Conservation (phyloP, 2,113 vertebrate species). For the Australoheros scitulus region DNA sequence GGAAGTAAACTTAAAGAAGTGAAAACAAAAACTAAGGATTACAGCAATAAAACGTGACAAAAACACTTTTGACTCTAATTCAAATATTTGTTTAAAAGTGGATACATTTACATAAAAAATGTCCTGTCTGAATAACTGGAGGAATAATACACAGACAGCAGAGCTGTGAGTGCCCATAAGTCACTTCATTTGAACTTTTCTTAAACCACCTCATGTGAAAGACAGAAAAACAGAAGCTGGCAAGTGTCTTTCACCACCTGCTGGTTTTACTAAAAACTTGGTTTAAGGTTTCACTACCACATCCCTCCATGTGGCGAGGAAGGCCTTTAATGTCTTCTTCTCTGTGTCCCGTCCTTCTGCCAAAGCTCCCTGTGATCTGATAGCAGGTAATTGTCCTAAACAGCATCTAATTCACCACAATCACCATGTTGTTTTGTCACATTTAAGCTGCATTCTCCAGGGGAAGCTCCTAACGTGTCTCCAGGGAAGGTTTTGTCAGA, state of each 20-base stretch:
- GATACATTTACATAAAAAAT: background rate
- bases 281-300: background rate
- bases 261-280: background rate
- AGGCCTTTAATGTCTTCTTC: background rate
- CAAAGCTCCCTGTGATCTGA: background rate
- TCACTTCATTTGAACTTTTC: background rate
- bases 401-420: background rate
- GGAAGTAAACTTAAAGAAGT: no score
- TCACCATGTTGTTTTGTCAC: background rate
- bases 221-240: background rate
- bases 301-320: background rate
- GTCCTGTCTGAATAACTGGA: rapidly evolving
- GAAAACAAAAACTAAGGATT: background rate
- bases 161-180: background rate
- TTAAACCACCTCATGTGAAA: background rate
- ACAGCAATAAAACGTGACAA: background rate
- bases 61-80: background rate
- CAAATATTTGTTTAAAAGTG: background rate
- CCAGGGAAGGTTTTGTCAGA: background rate
- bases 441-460: background rate
- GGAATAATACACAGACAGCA: background rate
- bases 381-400: background rate
- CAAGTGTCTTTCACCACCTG: background rate
- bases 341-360: background rate
- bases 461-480: background rate